Percentiles rank a stretch among this genome's conserved stretches.
These are phyloP conservation scores for Manduca sexta DNA, from an alignment of 1,140 invertebrate species.

Conservation along the genomic window DNA sequence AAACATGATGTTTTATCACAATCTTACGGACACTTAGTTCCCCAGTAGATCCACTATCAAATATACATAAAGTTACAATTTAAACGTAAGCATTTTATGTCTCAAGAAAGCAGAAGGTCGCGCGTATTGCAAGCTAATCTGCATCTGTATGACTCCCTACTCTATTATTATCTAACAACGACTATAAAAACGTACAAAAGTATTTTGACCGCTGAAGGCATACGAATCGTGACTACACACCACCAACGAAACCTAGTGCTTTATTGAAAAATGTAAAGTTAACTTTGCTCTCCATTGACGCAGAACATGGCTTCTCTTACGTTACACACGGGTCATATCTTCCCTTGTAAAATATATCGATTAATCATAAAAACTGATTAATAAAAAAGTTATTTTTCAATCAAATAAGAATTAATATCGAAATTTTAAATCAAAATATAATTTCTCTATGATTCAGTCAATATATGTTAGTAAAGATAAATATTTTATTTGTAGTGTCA, in stretches of 20 bases:
- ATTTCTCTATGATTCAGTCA: neutral
- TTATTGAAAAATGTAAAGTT: constrained; percentile 46
- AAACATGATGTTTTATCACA: constrained; percentile 68
- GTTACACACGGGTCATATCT: neutral
- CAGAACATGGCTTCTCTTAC: constrained; percentile 44
- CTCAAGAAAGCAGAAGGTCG: constrained; percentile 64
- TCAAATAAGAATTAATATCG: too few relatives aligned
- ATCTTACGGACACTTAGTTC: constrained; percentile 61
- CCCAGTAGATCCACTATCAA: constrained; percentile 59
- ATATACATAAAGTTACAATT: constrained; percentile 66
- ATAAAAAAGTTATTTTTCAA: too few relatives aligned
- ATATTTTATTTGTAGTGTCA: constrained; percentile 5
- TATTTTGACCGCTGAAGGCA: constrained; percentile 1
- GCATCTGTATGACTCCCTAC: constrained; percentile 3
- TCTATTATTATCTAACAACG: neutral
- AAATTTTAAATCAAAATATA: neutral
- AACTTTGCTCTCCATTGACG: constrained; percentile 55
- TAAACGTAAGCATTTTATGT: constrained; percentile 51
- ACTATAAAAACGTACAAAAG: too few relatives aligned
- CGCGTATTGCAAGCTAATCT: constrained; percentile 6
- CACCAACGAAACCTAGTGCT: constrained; percentile 52
- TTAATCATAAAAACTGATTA: too few relatives aligned
- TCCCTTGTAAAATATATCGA: neutral
- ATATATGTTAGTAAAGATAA: constrained; percentile 9
- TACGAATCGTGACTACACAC: constrained; percentile 21